Percentiles rank a stretch among this genome's conserved stretches.
Conservation (phyloP, 2,797 vertebrate genomes). For the Poecilia picta region DNA sequence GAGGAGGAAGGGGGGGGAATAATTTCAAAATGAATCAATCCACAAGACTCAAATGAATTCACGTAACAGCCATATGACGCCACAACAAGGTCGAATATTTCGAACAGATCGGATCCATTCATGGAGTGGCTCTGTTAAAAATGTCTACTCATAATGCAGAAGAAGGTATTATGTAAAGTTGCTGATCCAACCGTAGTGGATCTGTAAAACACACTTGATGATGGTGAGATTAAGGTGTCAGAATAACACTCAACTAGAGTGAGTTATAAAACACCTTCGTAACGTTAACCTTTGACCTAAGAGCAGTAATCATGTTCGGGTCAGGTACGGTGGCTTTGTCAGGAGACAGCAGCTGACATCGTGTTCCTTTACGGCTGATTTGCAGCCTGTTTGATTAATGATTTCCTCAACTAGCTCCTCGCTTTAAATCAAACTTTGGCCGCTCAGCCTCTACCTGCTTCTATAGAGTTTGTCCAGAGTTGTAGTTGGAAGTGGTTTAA, state of each 20-base stretch:
- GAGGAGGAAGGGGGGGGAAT: constrained; percentile 14
- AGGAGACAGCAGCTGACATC: background rate
- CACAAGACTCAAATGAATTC: constrained; percentile 30
- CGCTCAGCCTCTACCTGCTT: background rate
- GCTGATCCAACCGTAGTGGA: background rate
- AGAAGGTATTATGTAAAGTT: background rate
- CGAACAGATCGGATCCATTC: background rate
- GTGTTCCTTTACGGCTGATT: background rate
- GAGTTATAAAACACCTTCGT: constrained; percentile 2
- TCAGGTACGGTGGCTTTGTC: background rate
- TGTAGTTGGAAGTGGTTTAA: background rate
- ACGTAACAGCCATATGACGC: constrained; percentile 23
- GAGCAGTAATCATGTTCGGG: background rate
- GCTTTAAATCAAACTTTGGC: background rate
- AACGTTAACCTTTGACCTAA: background rate
- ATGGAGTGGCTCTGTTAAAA: background rate
- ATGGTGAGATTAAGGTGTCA: background rate
- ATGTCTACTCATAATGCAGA: background rate
- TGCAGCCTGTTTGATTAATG: background rate
- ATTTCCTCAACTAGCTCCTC: background rate
- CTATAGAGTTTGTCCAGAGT: background rate
- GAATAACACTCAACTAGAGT: background rate
- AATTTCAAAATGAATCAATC: constrained; percentile 30
- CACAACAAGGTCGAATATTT: background rate
- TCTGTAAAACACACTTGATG: background rate